A percentile compares a stretch with the other conserved stretches of the same genome.
Conservation (phyloP, 2,888 invertebrate species). For the Ferrisia virgata region DNA sequence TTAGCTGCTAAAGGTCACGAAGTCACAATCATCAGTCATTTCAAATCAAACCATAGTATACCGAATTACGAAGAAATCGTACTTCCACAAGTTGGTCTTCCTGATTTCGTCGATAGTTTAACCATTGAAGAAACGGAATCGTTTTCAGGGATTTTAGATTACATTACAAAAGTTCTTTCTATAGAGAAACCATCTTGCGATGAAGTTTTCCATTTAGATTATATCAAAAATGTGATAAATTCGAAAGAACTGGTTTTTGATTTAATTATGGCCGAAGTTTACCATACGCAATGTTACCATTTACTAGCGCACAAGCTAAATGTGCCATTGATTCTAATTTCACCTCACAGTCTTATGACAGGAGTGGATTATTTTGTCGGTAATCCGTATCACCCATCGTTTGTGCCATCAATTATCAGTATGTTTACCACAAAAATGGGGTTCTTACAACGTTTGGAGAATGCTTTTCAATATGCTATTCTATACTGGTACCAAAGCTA, state of each 20-base stretch:
- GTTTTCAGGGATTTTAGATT: neutral
- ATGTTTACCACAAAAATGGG: too few species aligned
- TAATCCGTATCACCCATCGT: neutral
- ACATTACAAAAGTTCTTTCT: conserved; percentile 47
- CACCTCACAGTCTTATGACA: neutral
- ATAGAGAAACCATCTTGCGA: conserved; percentile 49
- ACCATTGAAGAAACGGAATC: neutral
- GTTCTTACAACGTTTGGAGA: too few species aligned
- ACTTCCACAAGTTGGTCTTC: neutral
- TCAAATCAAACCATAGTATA: too few species aligned
- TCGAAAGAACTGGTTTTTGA: neutral
- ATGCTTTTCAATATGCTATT: too few species aligned
- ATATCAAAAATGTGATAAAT: neutral
- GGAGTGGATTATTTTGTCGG: neutral
- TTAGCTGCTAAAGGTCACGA: too few species aligned
- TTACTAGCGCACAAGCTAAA: too few species aligned
- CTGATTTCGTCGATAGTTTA: neutral
- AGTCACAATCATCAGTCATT: too few species aligned
- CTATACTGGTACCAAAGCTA: too few species aligned
- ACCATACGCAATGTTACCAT: too few species aligned
- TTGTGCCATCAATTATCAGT: neutral
- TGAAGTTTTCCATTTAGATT: neutral
- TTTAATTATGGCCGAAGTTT: too few species aligned
- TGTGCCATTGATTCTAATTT: too few species aligned
- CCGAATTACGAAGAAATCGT: too few species aligned